Base-by-base conservation (phyloP, 2,797 vertebrate genomes). In the Sebastiscus tertius region DNA sequence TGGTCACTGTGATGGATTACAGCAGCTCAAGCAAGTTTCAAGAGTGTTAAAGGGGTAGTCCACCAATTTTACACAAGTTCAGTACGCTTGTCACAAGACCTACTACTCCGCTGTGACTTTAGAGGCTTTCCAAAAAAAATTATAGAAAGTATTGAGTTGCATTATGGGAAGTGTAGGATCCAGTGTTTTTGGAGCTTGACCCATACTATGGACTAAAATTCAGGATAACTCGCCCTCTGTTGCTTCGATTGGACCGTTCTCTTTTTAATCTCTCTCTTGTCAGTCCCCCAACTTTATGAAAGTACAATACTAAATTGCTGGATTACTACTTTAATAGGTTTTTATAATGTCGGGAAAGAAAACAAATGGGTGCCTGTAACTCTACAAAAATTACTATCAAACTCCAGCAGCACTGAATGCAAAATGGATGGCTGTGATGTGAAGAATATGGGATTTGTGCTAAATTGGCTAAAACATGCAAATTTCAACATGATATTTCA, bases 1-100 rank as follows among this genome's bases (percentile, higher is more conserved):
- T 75, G 54, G 52, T 84, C 42, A 24, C 22, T 60, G 56, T 71
- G 78, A 83, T 64, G 29, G 73, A 77, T 77, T 66, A 20, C 59
- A 71, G 42, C 60, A 4, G 34, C 62, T 82, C 9, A 20, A 16
- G 20, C 16, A 60, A 22, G n/a, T 54, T 74, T 63, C 4, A 52
- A 10, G 13, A 58, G 26, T 59, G 14, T 36, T 75, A 22, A n/a
- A 60, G 18, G 31, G 52, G 2, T 6, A 18, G 18, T 54, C 24
- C 59, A 39, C 4, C 49, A 33, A 11, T 46, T 70, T 13, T 18
- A 46, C 42, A 46, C 14, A 1, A 46, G 42, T 46, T 46, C 42
- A 46, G 42, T 58, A 58, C 24, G 16, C 27, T 49, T 1, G 8
- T 72, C 39, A 60, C 10, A 58, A 42, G 33, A 39, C 1, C 1